Percentiles rank a stretch among this genome's conserved stretches.
Evolutionary conservation across 2,888 invertebrate species (phyloP).

Genomic region (Thelaira solivaga): DNA sequence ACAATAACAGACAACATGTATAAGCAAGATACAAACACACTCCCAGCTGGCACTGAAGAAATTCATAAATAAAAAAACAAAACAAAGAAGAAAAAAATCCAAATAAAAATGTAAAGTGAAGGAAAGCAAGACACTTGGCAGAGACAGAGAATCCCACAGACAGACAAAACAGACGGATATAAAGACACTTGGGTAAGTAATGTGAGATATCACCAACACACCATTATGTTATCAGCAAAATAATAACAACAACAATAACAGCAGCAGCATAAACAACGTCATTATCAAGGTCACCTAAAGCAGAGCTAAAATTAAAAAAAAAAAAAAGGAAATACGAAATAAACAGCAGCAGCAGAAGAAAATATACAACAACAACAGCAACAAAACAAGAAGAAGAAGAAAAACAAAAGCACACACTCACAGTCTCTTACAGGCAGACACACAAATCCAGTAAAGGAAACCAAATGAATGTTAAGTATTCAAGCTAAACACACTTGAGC

Average conservation of each 20-base stretch:
- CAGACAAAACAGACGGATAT: slow-evolving; percentile 19
- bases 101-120: not conserved
- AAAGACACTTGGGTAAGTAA: slow-evolving; percentile 56
- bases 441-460: slow-evolving; percentile 49
- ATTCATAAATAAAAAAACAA: slow-evolving; percentile 6
- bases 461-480: slow-evolving; percentile 64
- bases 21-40: slow-evolving; percentile 30
- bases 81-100: not conserved
- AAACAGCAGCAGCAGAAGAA: slow-evolving; percentile 32
- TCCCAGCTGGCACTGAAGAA: not conserved
- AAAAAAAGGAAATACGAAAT: slow-evolving; percentile 42
- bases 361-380: not conserved
- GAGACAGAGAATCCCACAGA: slow-evolving; percentile 32
- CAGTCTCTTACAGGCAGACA: too few relatives aligned
- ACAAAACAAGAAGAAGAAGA: not conserved
- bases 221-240: slow-evolving; percentile 25
- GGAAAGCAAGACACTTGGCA: slow-evolving; percentile 47
- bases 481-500: slow-evolving; percentile 63
- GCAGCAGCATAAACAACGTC: slow-evolving; percentile 24
- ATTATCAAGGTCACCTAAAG: slow-evolving; percentile 61
- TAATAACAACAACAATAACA: slow-evolving; percentile 11
- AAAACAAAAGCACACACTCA: not conserved
- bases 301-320: slow-evolving; percentile 50
- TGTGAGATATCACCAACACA: slow-evolving; percentile 53
- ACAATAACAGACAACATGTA: slow-evolving; percentile 14